Evolutionary conservation across 2,888 invertebrate genomes (phyloP).

Genomic region (Cremastobaeus sp.): DNA sequence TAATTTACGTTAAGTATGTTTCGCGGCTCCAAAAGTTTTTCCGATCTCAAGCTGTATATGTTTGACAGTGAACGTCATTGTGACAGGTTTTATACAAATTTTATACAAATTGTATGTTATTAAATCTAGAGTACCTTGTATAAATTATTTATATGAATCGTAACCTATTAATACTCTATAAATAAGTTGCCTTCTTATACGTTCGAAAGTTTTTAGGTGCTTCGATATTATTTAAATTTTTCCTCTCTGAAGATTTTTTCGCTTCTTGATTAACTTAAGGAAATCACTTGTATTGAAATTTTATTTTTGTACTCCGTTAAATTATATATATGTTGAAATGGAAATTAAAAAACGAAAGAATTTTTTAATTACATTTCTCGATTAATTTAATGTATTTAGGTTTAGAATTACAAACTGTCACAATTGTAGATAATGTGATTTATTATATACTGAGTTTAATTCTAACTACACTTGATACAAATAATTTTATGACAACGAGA

Average conservation of each 20-base stretch:
- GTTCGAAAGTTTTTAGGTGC: slow-evolving; percentile 4
- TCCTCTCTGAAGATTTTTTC: too few species aligned
- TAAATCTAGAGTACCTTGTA: slow-evolving; percentile 27
- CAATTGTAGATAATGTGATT: slow-evolving; percentile 12
- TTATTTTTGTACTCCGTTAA: slow-evolving; percentile 22
- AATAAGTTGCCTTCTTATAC: slow-evolving; percentile 26
- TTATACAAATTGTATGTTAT: slow-evolving; percentile 30
- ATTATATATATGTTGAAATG: too few species aligned
- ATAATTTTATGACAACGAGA: neutral
- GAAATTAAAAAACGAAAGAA: too few species aligned
- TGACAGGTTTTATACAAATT: slow-evolving; percentile 40
- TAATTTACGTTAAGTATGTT: neutral
- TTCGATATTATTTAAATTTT: slow-evolving; percentile 11
- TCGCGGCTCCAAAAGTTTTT: slow-evolving; percentile 6
- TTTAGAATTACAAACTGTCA: neutral
- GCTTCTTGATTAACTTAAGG: too few species aligned
- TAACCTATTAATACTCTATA: too few species aligned
- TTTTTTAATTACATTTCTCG: too few species aligned
- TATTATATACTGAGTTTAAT: slow-evolving; percentile 4
- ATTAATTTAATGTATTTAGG: neutral
- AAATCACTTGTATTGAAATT: slow-evolving; percentile 9
- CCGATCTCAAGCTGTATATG: slow-evolving; percentile 8
- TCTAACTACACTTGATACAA: neutral
- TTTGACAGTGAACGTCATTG: slow-evolving; percentile 20
- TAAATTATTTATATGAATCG: slow-evolving; percentile 42